Conservation (phyloP, 2,888 invertebrate genomes). For the Microctonus brassicae region DNA sequence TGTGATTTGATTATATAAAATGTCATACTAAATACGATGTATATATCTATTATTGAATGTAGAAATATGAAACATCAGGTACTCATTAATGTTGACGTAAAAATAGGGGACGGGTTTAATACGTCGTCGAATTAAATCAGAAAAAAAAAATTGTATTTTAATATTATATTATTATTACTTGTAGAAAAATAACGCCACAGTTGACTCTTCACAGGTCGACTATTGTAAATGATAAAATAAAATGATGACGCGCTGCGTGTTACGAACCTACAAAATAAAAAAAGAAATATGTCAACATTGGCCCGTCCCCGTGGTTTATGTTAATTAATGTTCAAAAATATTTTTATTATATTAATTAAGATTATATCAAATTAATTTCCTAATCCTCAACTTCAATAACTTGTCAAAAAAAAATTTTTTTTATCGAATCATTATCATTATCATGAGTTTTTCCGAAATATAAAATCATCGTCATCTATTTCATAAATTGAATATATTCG, state of each 20-base stretch:
- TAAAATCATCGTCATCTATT: slow-evolving; percentile 18
- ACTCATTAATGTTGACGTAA: neutral
- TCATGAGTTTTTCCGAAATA: slow-evolving; percentile 1
- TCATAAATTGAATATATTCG: slow-evolving; percentile 13
- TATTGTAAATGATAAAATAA: neutral
- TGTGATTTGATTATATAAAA: neutral
- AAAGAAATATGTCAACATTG: neutral
- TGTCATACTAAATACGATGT: too few species aligned
- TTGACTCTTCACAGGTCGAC: neutral
- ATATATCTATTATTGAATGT: neutral
- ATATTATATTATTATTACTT: neutral
- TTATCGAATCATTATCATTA: neutral
- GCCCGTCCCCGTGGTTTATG: neutral
- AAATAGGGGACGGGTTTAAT: neutral
- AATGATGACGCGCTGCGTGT: neutral
- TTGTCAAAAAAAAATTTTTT: neutral
- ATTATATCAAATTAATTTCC: neutral
- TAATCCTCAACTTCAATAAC: too few species aligned
- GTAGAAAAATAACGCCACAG: neutral
- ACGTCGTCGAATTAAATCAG: neutral
- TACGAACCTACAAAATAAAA: slow-evolving; percentile 24
- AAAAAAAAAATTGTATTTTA: neutral
- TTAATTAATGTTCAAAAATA: neutral
- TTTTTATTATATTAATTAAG: neutral
- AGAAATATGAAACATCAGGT: neutral